phyloP scores from a whole-genome alignment of 1,140 invertebrate species.

The Coelopa frigida region DNA sequence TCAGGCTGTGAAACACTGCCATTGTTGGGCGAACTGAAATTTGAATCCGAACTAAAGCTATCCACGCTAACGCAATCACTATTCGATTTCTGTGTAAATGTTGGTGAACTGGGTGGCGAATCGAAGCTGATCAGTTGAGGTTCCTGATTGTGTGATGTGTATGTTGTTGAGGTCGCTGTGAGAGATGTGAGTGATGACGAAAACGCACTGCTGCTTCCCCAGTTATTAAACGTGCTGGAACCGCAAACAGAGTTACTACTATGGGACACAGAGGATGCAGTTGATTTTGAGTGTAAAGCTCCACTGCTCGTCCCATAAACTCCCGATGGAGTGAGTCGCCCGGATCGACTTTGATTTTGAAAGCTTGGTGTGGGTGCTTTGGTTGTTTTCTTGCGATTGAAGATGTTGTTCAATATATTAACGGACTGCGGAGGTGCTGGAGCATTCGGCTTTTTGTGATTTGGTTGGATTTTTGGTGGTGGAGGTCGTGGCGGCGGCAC shows the following conservation, averaged over 20 bases:
- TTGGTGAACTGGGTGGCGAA: constrained; percentile 63
- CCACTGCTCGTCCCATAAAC: constrained; percentile 46
- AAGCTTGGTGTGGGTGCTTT: constrained; percentile 16
- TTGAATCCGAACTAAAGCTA: constrained; percentile 62
- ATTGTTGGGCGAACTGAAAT: constrained; percentile 48
- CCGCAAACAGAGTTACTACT: constrained; percentile 36
- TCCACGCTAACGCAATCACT: constrained; percentile 66
- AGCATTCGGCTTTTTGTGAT: constrained; percentile 12
- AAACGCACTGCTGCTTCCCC: constrained; percentile 6
- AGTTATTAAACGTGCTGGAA: constrained; percentile 9
- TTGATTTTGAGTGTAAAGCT: constrained; percentile 20
- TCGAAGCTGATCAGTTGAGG: constrained; percentile 54
- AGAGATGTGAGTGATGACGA: constrained; percentile 1
- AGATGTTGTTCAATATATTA: constrained; percentile 47
- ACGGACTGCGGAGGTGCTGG: constrained; percentile 32
- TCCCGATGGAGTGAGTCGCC: constrained; percentile 43
- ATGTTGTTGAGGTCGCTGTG: background rate
- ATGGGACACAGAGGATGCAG: background rate
- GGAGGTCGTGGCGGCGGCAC: constrained; percentile 39
- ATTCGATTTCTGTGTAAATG: constrained; percentile 62
- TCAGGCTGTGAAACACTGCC: constrained; percentile 65
- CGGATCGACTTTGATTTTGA: constrained; percentile 22
- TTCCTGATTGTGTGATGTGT: constrained; percentile 1
- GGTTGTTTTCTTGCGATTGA: constrained; percentile 32
- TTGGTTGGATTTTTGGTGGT: constrained; percentile 29